Evolutionary conservation across 2,797 vertebrate genomes (phyloP), one percentile per base, ranked within the genome.

Genomic region (Enteromius argenteus): DNA sequence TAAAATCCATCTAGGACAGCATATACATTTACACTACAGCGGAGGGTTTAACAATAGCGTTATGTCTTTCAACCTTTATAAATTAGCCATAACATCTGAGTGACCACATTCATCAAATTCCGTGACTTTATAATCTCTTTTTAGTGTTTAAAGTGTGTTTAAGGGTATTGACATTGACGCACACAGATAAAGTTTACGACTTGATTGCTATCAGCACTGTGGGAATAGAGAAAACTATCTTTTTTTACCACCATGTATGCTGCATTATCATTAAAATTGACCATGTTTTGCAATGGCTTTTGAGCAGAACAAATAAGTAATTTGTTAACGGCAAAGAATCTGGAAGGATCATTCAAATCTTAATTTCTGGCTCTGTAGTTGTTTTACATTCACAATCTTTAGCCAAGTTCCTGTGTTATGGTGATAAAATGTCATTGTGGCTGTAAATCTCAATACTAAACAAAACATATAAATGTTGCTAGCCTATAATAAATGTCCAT

Each of bases 401-500:
- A 17, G 67, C 27, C 67, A 84, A 72, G 42, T 64, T 84, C 51
- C 49, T 77, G 72, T 67, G 81, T 67, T 56, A 37, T 71, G 67
- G 39, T 62, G 83, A 72, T 79, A 84, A 79, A 79, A 32, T 10
- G 21, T 84, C 66, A 78, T 9, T 5, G 23, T 78, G 82, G 51
- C 42, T 79, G 42, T 84, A 84, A 84, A 84, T 84, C 83, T 72
- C 66, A 39, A 44, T 19, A 3, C 39, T 64, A 60, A 72, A 72
- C 53, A 72, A 64, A 62, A 56, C 46, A 74, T 39, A 79, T 53
- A 32, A 71, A 71, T 51, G 82, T 58, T 58, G 53, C 56, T 13
- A 19, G 49, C 49, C 74, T 64, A 39, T 79, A 84, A 84, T 79
- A 84, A 84, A 84, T 84, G 67, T 64, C 83, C n/a, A 15, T 72